Percentiles rank a stretch among this genome's conserved stretches.
Conservation (phyloP, 2,113 vertebrate species). For the Uria aalge region DNA sequence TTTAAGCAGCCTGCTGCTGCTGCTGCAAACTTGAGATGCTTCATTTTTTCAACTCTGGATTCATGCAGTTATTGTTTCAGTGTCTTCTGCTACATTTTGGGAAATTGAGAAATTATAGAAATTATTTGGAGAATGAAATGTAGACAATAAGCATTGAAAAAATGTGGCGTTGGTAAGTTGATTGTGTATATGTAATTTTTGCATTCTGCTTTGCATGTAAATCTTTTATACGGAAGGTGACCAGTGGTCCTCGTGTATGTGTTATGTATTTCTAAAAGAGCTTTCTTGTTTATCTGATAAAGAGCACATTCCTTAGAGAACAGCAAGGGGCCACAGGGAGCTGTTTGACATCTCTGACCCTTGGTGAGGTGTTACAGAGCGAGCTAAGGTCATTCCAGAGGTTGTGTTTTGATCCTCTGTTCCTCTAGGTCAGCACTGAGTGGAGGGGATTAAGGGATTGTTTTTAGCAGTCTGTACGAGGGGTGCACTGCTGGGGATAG, state of each 20-base stretch:
- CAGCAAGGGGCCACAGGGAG: not conserved
- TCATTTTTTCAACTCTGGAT: not conserved
- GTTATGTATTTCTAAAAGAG: not conserved
- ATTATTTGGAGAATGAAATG: not conserved
- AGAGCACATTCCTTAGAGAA: not conserved
- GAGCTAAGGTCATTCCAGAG: not conserved
- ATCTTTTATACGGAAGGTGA: not conserved
- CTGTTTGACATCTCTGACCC: not conserved
- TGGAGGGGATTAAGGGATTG: slow-evolving; percentile 40
- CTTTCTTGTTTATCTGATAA: not conserved
- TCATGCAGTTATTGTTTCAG: not conserved
- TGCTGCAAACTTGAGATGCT: not conserved
- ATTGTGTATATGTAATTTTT: not conserved
- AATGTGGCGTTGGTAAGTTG: not conserved
- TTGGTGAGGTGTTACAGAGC: not conserved
- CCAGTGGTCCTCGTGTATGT: not conserved
- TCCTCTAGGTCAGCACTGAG: slow-evolving; percentile 12
- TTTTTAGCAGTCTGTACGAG: not conserved
- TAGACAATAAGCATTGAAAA: not conserved
- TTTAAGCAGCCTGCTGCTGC: not conserved
- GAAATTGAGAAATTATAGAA: not conserved
- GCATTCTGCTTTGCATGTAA: not conserved
- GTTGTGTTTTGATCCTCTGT: slow-evolving; percentile 1
- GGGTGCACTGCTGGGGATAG: not conserved
- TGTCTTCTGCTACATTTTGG: not conserved